These are phyloP conservation scores for Zootermopsis nevadensis DNA, from an alignment of 2,888 invertebrate genomes.

Conservation along the genomic window DNA sequence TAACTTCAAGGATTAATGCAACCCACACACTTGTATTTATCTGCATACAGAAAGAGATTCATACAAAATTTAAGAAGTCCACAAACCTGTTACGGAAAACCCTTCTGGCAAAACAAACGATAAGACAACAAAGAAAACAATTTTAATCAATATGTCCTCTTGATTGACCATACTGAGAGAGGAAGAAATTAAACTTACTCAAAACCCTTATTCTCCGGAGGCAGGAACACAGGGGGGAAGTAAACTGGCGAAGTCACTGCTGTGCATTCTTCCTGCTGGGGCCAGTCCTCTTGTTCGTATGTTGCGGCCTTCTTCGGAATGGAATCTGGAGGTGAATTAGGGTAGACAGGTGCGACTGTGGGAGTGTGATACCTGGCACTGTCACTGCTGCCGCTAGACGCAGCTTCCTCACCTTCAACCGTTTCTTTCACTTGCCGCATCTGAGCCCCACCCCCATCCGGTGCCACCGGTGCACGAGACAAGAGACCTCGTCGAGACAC, in stretches of 20 bases:
- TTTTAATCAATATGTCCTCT: too few relatives aligned
- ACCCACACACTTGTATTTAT: too few relatives aligned
- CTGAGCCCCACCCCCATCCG: background rate
- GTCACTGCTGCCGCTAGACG: constrained; percentile 58
- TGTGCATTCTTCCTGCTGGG: constrained; percentile 66
- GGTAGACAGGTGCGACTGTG: background rate
- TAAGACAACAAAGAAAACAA: too few relatives aligned
- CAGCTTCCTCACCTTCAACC: constrained; percentile 52
- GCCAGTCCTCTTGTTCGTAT: constrained; percentile 70
- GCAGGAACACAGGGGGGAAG: constrained; percentile 75
- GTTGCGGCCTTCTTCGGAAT: background rate
- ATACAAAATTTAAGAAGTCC: too few relatives aligned
- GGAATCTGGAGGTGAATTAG: background rate
- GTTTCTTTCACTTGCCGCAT: constrained; percentile 38
- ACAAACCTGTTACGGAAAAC: too few relatives aligned
- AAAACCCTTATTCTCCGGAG: constrained; percentile 83
- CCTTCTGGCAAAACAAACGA: too few relatives aligned
- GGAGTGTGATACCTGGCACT: background rate
- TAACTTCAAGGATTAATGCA: too few relatives aligned
- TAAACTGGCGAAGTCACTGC: constrained; percentile 64
- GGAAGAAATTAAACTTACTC: constrained; percentile 66
- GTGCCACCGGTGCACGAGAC: constrained; percentile 44
- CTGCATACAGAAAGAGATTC: too few relatives aligned
- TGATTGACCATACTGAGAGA: too few relatives aligned
- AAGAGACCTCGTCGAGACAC: constrained; percentile 59